Percentiles rank a stretch among this genome's conserved stretches.
phyloP scores from a whole-genome alignment of 2,113 vertebrate genomes.

The Phalacrocorax carbo region DNA sequence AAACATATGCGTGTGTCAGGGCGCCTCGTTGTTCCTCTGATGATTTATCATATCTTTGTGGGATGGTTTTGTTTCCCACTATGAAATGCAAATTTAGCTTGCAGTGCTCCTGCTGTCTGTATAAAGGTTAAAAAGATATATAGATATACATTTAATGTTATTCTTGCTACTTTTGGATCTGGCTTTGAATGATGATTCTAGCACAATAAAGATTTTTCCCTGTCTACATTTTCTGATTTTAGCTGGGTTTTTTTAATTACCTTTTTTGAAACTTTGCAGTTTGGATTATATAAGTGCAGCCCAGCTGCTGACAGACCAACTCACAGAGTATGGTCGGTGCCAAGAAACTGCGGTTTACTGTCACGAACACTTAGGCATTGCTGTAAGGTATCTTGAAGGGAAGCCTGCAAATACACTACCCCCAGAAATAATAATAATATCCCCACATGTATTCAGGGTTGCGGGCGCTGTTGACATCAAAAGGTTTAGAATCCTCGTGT shows the following conservation, averaged over 20 bases:
- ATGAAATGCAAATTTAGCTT: slow-evolving; percentile 62
- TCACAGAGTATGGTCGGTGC: fast-evolving
- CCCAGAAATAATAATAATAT: background rate
- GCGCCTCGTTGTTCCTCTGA: slow-evolving; percentile 54
- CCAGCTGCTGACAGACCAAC: background rate
- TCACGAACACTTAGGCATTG: background rate
- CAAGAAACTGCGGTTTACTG: background rate
- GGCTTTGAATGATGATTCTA: slow-evolving; percentile 11
- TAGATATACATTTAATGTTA: slow-evolving; percentile 52
- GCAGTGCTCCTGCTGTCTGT: slow-evolving; percentile 40
- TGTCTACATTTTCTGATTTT: background rate
- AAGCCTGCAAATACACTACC: background rate
- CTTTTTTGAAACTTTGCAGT: background rate
- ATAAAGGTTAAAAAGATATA: slow-evolving; percentile 62
- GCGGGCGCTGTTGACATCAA: background rate
- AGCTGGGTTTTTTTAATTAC: background rate
- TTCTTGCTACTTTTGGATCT: slow-evolving; percentile 7
- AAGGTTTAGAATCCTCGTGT: background rate
- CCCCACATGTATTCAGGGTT: background rate
- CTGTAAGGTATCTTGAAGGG: background rate
- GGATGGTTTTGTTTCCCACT: slow-evolving; percentile 46
- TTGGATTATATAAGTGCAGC: background rate
- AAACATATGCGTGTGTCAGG: slow-evolving; percentile 37
- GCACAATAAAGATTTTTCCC: background rate
- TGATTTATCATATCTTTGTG: slow-evolving; percentile 61